Conservation (phyloP, 2,113 vertebrate species). For the Gavia stellata region DNA sequence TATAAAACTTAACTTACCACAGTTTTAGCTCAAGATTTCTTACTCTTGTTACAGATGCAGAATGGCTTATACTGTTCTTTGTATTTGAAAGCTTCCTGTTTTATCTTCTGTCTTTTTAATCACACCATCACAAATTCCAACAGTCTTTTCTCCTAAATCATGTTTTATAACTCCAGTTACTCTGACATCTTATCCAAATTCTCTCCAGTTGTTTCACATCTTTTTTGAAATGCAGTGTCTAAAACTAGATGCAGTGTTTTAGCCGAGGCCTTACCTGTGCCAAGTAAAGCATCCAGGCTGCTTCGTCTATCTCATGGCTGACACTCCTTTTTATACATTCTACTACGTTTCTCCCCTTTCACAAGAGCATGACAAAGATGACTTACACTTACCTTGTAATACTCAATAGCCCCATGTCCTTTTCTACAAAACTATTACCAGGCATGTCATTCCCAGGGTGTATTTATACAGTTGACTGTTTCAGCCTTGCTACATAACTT, state of each 20-base stretch:
- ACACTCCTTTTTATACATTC: background rate
- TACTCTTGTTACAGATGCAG: background rate
- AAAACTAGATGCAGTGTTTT: background rate
- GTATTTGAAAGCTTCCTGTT: background rate
- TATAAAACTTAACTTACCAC: background rate
- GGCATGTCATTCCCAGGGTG: background rate
- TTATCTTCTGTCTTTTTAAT: background rate
- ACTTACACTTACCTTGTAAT: background rate
- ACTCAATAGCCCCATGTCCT: background rate
- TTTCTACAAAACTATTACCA: background rate
- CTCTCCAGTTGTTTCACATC: background rate
- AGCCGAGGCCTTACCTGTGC: background rate
- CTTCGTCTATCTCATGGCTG: rapidly evolving
- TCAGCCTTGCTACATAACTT: background rate
- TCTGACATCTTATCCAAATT: background rate
- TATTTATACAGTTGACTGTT: background rate
- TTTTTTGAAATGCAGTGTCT: background rate
- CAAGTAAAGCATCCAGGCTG: background rate
- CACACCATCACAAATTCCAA: background rate
- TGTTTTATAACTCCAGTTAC: background rate
- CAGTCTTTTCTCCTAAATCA: background rate
- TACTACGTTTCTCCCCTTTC: background rate
- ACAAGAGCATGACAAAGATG: background rate
- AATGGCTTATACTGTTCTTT: background rate
- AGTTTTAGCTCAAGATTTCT: background rate